Evolutionary conservation across 2,113 vertebrate species (phyloP), one percentile per base, ranked within the genome.

Genomic region (Xerus inauris): DNA sequence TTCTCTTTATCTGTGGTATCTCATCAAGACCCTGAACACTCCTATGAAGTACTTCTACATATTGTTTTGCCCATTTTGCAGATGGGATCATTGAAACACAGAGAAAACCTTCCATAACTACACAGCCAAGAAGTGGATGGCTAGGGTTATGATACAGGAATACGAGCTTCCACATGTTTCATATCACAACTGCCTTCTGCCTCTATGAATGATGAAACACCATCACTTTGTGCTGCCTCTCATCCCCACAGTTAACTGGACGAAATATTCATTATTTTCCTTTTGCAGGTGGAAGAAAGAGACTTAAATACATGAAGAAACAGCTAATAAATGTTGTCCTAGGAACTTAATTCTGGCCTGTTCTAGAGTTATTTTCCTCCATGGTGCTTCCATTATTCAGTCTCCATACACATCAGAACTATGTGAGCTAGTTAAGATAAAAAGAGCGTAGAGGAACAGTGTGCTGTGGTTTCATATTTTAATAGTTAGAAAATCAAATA

Each of bases 401-500:
- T 45, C 54, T 94, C n/a, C 16, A 26, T 57, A 22, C 8, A 2
- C 35, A 0, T 54, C 40, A 62, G 40, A 59, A 35, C n/a, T 22
- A 8, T 14, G 59, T 12, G 35, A 71, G 54, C 13, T 2, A 35
- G 19, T 42, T 24, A 42, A 62, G 67, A 45, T 26, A 35, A 38
- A 57, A 59, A 71, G 28, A 40, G 3, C 5, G 4, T 3, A 13
- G 71, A 40, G 38, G 3, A 82, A 1, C 0, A 24, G 72, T 13
- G 4, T 1, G 19, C 47, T 77, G 3, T 3, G 30, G 54, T 47
- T 85, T n/a, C 69, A 19, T 42, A 42, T 24, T 45, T 47, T 94
- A 54, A 45, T n/a, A 35, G 32, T 32, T 77, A 89, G 72, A 83
- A 94, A 83, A 71, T 47, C 28, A 89, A 87, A 92, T 38, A 42